Percentiles rank a stretch among this genome's conserved stretches.
phyloP scores from a whole-genome alignment of 2,797 vertebrate species.

The Pseudochromis fuscus region DNA sequence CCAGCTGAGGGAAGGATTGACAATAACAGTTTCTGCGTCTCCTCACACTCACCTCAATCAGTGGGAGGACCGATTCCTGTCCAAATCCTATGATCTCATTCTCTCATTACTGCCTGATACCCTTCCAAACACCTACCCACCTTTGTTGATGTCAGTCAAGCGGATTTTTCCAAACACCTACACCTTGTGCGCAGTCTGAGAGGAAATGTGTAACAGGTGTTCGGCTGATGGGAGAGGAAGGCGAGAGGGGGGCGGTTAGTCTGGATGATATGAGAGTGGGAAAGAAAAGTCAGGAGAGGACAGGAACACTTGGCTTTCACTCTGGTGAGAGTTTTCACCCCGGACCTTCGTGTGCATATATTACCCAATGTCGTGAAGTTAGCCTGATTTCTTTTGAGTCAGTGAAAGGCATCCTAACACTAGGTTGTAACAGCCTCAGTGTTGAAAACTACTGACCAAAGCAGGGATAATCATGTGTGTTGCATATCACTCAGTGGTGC shows the following conservation, averaged over 20 bases:
- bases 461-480: slow-evolving; percentile 27
- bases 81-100: slow-evolving; percentile 77
- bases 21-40: slow-evolving; percentile 60
- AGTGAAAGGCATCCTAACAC: neutral
- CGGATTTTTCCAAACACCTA: slow-evolving; percentile 81
- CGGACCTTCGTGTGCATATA: neutral
- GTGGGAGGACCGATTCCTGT: slow-evolving; percentile 74
- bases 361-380: neutral
- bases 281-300: slow-evolving; percentile 62
- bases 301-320: slow-evolving; percentile 20
- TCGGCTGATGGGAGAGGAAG: slow-evolving; percentile 67
- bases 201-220: slow-evolving; percentile 85
- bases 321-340: neutral
- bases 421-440: neutral
- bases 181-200: slow-evolving; percentile 72
- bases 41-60: slow-evolving; percentile 62
- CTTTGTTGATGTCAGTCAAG: slow-evolving; percentile 77
- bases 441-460: slow-evolving; percentile 32
- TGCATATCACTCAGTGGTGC: slow-evolving; percentile 39
- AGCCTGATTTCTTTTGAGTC: neutral
- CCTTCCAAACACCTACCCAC: slow-evolving; percentile 79
- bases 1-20: slow-evolving; percentile 67
- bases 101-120: slow-evolving; percentile 73
- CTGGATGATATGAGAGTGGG: slow-evolving; percentile 46
- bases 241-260: slow-evolving; percentile 28